Evolutionary conservation across 1,140 invertebrate genomes (phyloP).

Genomic region (Coelopa frigida): DNA sequence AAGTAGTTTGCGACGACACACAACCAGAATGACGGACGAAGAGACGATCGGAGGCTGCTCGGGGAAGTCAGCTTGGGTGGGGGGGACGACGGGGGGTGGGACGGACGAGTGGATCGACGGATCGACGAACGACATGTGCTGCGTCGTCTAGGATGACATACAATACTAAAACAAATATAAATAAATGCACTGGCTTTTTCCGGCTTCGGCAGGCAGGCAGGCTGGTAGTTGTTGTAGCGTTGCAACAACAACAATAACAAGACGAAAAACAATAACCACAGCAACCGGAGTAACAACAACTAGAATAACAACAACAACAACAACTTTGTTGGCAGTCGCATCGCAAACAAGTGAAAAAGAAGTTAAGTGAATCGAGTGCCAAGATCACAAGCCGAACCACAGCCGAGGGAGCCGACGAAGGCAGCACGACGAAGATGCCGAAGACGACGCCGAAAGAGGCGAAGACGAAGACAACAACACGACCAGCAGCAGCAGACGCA

Average conservation of each 20-base stretch:
- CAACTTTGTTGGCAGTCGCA: conserved; percentile 2
- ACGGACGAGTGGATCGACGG: too few relatives aligned
- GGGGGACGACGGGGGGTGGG: too few relatives aligned
- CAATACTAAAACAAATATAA: neutral
- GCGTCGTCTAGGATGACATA: neutral
- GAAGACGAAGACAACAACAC: conserved; percentile 5
- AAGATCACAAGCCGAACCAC: too few relatives aligned
- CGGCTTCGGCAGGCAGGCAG: too few relatives aligned
- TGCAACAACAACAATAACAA: too few relatives aligned
- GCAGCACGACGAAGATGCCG: neutral
- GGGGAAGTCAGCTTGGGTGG: too few relatives aligned
- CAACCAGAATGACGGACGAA: conserved; percentile 4
- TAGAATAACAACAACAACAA: conserved; percentile 1
- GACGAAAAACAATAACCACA: too few relatives aligned
- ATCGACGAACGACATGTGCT: too few relatives aligned
- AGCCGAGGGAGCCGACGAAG: neutral
- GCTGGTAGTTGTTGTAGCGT: too few relatives aligned
- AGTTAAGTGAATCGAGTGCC: too few relatives aligned
- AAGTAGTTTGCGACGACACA: conserved; percentile 12
- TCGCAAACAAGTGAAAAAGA: too few relatives aligned
- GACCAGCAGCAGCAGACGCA: conserved; percentile 4
- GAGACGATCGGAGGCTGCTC: too few relatives aligned
- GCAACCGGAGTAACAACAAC: neutral
- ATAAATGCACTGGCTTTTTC: neutral
- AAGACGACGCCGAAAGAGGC: conserved; percentile 2